phyloP scores from a whole-genome alignment of 30 jellyfish, hydroid and myxozoan species.

The Aurelia sp. region DNA sequence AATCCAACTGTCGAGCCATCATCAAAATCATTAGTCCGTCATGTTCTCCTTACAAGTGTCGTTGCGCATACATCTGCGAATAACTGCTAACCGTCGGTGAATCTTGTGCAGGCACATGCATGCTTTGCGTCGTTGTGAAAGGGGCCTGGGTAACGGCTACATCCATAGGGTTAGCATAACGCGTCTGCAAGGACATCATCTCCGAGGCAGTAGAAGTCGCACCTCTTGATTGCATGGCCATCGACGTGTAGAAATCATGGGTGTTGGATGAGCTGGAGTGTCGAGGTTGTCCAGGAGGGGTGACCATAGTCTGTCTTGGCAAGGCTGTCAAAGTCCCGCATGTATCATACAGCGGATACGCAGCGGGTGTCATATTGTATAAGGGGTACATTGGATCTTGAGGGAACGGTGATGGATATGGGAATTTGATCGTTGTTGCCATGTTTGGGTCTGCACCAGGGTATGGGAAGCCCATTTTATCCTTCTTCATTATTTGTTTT shows the following conservation, averaged over 20 bases:
- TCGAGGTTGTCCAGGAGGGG: slow-evolving; percentile 80
- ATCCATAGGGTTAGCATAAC: slow-evolving; percentile 85
- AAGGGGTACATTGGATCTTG: slow-evolving; percentile 99
- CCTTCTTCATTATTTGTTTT: slow-evolving; percentile 90
- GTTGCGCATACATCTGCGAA: slow-evolving; percentile 77
- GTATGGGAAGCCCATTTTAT: slow-evolving; percentile 96
- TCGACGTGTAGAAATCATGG: slow-evolving; percentile 87
- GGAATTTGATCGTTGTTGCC: slow-evolving; percentile 90
- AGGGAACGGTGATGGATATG: slow-evolving; percentile 91
- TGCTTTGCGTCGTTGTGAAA: slow-evolving; percentile 81
- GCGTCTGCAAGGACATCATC: slow-evolving; percentile 77
- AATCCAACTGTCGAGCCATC: too few species aligned
- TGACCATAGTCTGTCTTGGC: slow-evolving; percentile 88
- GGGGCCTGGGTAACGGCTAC: slow-evolving; percentile 78
- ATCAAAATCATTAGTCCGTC: too few species aligned
- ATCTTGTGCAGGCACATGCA: slow-evolving; percentile 74
- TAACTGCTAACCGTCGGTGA: slow-evolving; percentile 75
- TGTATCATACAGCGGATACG: slow-evolving; percentile 83
- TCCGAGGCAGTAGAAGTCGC: slow-evolving; percentile 69
- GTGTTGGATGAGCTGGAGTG: slow-evolving; percentile 69
- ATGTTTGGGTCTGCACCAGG: slow-evolving; percentile 89
- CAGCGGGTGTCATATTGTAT: slow-evolving; percentile 89
- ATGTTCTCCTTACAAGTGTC: slow-evolving; percentile 60
- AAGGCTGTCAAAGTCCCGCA: slow-evolving; percentile 60
- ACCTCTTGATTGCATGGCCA: slow-evolving; percentile 88